Evolutionary conservation across 2,888 invertebrate species (phyloP), one percentile per base, ranked within the genome.

Genomic region (Tethea ocularis): DNA sequence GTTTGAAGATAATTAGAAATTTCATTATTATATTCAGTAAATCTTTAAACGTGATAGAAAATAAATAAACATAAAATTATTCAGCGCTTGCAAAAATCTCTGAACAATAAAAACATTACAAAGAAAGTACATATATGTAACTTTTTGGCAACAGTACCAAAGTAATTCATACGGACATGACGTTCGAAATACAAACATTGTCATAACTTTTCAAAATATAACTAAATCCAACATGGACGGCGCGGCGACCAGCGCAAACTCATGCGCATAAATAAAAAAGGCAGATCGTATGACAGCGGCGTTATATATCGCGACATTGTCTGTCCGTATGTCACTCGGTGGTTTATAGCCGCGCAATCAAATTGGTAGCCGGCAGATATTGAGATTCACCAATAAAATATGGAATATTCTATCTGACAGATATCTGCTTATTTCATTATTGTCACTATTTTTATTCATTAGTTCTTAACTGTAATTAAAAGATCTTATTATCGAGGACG

Each of bases 251-350:
- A 51, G 51, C 57, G 52, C 52, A 57, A 52, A 52, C 52, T 36
- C 52, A 51, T 15, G 20, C 33, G 20, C 52, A 23, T 26, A 52
- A 52, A 26, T 52, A 26, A 26, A 52, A 52, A 26, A 26, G 23
- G 51, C 53, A 10, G 68, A 61, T 60, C 63, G 62, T 59, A 58
- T 67, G 69, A 67, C 75, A 67, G 61, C 65, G 63, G 64, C 66
- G 67, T 69, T 69, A 73, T 74, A 74, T 74, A 74, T 75, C 61
- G 73, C 67, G 67, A 72, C 75, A 74, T 75, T 75, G 75, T 75
- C 59, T 59, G 60, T 63, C 59, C 56, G 63, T 26, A 53, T 59
- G 60, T 57, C 60, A 41, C 52, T 56, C 26, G 17, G 60, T 60
- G 54, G 61, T 73, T 73, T 74, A 74, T 74, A 61, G 62, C 60